These are phyloP conservation scores for Bucorvus abyssinicus DNA, from an alignment of 2,797 vertebrate genomes.

Conservation along the genomic window DNA sequence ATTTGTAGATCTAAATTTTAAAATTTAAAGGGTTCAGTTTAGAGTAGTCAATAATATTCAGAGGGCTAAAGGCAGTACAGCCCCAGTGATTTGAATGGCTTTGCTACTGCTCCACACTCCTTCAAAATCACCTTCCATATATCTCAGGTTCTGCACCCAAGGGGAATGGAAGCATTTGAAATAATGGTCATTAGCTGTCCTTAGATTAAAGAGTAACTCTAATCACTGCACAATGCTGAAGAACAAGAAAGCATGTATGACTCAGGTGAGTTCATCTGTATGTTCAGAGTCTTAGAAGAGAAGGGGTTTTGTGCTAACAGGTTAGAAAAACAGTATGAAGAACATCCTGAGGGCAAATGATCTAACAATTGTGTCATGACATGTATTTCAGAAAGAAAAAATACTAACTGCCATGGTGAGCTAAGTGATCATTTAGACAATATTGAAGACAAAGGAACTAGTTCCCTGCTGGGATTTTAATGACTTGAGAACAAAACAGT, in stretches of 20 bases:
- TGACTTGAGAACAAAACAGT: constrained; percentile 10
- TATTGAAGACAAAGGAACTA: neutral
- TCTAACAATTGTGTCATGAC: constrained; percentile 32
- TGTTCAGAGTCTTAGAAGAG: neutral
- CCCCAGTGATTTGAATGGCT: neutral
- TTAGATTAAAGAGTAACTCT: neutral
- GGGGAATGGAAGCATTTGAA: neutral
- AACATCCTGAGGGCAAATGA: constrained; percentile 23
- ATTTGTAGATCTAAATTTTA: neutral
- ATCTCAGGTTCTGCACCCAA: neutral
- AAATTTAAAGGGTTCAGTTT: neutral
- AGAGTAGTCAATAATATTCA: neutral
- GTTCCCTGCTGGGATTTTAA: neutral
- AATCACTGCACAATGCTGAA: neutral
- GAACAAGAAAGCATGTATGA: neutral
- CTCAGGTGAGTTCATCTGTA: neutral
- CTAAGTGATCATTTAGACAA: constrained; percentile 20
- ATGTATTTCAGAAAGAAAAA: neutral
- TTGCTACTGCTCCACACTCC: neutral
- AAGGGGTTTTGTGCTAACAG: neutral
- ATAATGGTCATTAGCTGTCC: neutral
- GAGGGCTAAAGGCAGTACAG: neutral
- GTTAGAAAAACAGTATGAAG: constrained; percentile 15
- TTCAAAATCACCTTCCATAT: neutral
- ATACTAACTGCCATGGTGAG: constrained; percentile 23